Conservation (phyloP, 2,113 vertebrate species). For the Pseudorectes ferrugineus region DNA sequence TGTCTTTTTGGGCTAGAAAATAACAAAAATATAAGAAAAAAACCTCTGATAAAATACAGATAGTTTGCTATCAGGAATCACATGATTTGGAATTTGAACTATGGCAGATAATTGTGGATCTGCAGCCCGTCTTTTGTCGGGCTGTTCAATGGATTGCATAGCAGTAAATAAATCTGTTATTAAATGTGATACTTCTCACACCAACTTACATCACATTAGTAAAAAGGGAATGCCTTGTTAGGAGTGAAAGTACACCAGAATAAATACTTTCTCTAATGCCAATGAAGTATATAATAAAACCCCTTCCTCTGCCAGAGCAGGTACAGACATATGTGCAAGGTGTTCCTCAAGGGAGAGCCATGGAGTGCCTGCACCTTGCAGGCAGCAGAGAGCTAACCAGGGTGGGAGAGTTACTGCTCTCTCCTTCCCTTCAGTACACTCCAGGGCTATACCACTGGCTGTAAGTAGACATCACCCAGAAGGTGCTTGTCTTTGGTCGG, state of each 20-base stretch:
- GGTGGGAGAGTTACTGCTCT: not conserved
- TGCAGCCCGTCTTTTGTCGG: not conserved
- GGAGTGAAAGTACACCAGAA: not conserved
- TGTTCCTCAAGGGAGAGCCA: not conserved
- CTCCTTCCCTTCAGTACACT: not conserved
- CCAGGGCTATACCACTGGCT: not conserved
- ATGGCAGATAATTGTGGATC: not conserved
- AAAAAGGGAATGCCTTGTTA: not conserved
- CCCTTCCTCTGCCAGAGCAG: not conserved
- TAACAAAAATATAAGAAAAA: not conserved
- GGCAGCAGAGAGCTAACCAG: not conserved
- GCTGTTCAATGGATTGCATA: not conserved
- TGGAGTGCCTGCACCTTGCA: not conserved
- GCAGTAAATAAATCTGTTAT: not conserved
- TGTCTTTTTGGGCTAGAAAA: not conserved
- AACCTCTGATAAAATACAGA: not conserved
- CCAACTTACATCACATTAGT: not conserved
- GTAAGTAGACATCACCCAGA: not conserved
- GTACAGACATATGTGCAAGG: not conserved
- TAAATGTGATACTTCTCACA: not conserved
- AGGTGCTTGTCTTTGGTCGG: not conserved
- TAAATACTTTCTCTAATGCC: not conserved
- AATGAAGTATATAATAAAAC: not conserved
- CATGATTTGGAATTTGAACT: not conserved
- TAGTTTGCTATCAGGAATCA: not conserved